Percentiles rank a stretch among this genome's conserved stretches.
These are phyloP conservation scores for Columba livia DNA, from an alignment of 2,113 vertebrate genomes.

Conservation along the genomic window DNA sequence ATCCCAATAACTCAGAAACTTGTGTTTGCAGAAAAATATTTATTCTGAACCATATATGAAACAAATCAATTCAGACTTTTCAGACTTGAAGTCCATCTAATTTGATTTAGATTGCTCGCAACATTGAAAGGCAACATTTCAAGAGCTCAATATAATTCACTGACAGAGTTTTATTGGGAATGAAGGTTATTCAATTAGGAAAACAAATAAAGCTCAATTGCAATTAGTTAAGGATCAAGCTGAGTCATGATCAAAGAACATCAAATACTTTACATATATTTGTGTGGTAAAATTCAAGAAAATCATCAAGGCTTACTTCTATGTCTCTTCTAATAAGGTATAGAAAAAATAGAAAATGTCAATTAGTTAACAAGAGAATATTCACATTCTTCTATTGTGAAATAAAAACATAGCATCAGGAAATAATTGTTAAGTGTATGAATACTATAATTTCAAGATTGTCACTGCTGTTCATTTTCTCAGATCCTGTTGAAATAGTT, in stretches of 20 bases:
- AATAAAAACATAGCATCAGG: not conserved
- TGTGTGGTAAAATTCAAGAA: not conserved
- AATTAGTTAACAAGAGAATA: not conserved
- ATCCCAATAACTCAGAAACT: not conserved
- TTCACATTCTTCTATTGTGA: not conserved
- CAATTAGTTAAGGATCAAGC: constrained; percentile 1
- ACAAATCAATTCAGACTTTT: not conserved
- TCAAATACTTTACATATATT: not conserved
- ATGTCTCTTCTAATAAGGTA: not conserved
- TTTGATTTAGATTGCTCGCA: not conserved
- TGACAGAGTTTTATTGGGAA: constrained; percentile 4
- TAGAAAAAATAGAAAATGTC: not conserved
- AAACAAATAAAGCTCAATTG: constrained; percentile 1
- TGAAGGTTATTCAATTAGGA: not conserved
- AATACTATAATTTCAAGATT: not conserved
- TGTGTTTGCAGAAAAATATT: not conserved
- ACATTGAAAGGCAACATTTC: not conserved
- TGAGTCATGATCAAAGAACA: not conserved
- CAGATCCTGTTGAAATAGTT: not conserved
- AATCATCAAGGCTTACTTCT: not conserved
- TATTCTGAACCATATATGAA: not conserved
- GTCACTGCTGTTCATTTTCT: not conserved
- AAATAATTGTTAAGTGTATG: not conserved
- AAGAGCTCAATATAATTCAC: not conserved
- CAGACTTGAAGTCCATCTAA: not conserved